Conservation (phyloP, 2,113 vertebrate genomes). For the Bubo bubo region DNA sequence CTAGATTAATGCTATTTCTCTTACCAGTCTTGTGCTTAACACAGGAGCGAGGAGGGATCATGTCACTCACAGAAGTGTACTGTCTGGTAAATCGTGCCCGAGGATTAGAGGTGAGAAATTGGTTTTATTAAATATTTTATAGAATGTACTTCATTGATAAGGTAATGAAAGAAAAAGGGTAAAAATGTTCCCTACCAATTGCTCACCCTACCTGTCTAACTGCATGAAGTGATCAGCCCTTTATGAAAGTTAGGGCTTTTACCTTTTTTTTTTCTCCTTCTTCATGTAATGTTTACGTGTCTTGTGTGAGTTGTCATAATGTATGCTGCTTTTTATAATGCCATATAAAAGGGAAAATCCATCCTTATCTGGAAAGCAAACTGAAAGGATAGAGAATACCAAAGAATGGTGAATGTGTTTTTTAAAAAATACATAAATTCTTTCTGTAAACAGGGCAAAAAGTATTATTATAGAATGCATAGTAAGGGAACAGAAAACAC, state of each 20-base stretch:
- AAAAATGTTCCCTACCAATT: neutral
- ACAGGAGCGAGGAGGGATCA: constrained; percentile 95
- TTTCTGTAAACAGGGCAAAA: neutral
- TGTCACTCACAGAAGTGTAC: constrained; percentile 97
- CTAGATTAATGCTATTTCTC: neutral
- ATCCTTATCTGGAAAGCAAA: neutral
- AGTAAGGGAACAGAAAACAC: neutral
- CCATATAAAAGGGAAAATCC: neutral
- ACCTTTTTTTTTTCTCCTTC: neutral
- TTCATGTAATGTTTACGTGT: neutral
- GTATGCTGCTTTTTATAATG: neutral
- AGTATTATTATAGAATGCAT: neutral
- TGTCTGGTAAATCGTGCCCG: constrained; percentile 94
- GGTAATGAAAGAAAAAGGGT: neutral
- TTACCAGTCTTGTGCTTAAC: constrained; percentile 21
- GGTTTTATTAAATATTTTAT: neutral
- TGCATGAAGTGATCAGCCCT: neutral
- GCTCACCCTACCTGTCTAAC: neutral
- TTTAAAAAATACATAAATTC: neutral
- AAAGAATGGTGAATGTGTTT: neutral
- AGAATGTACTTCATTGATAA: neutral
- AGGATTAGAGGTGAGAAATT: constrained; percentile 89
- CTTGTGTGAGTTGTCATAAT: neutral
- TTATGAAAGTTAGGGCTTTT: neutral
- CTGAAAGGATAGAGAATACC: neutral